phyloP scores from a whole-genome alignment of 2,888 invertebrate species.

The Epistrophe grossulariae region DNA sequence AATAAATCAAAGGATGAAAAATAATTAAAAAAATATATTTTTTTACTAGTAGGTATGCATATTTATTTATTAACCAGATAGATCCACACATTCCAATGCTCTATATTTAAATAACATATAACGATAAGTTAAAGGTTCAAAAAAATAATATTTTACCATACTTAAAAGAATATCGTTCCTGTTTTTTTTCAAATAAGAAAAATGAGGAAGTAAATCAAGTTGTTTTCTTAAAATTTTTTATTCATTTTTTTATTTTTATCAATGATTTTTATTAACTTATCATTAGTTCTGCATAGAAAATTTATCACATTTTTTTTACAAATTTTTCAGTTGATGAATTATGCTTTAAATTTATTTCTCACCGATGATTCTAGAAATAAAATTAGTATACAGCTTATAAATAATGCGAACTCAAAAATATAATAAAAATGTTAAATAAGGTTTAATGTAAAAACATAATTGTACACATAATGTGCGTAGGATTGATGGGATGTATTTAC shows the following conservation, averaged over 20 bases:
- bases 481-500: conserved; percentile 45
- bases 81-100: conserved; percentile 52
- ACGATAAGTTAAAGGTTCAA: conserved; percentile 26
- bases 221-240: conserved; percentile 56
- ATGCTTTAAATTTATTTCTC: conserved; percentile 8
- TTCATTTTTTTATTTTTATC: conserved; percentile 47
- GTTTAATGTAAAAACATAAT: conserved; percentile 15
- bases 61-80: conserved; percentile 48
- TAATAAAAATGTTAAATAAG: conserved; percentile 43
- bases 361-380: conserved; percentile 38
- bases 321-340: conserved; percentile 1
- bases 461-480: conserved; percentile 55
- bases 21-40: neutral
- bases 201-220: conserved; percentile 52
- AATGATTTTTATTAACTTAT: conserved; percentile 42
- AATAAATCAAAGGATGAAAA: conserved; percentile 4
- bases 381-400: conserved; percentile 28
- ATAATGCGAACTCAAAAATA: conserved; percentile 54
- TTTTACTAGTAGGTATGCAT: conserved; percentile 4
- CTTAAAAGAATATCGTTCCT: conserved; percentile 23
- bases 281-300: conserved; percentile 61
- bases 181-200: neutral
- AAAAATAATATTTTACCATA: conserved; percentile 22
- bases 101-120: conserved; percentile 36
- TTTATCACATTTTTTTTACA: conserved; percentile 66